Conservation (phyloP, 2,113 vertebrate genomes). For the Erythrocebus patas region DNA sequence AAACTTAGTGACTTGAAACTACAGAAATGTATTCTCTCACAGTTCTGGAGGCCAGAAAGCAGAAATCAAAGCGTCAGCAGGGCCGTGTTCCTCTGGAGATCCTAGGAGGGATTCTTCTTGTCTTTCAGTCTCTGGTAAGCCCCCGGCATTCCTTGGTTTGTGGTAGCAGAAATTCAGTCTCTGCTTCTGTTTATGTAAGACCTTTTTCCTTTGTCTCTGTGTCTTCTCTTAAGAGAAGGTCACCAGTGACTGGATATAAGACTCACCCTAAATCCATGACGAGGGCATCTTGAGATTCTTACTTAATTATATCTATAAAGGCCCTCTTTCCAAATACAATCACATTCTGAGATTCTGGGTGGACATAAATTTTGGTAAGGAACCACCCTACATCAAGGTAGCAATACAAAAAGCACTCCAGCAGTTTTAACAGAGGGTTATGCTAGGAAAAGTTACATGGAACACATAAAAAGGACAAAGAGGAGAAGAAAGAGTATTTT, state of each 20-base stretch:
- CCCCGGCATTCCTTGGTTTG: background rate
- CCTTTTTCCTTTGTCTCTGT: background rate
- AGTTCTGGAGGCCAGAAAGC: background rate
- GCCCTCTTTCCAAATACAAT: background rate
- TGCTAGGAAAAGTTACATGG: background rate
- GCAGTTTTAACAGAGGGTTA: background rate
- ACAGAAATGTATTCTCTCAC: background rate
- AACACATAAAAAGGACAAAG: background rate
- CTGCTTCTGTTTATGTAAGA: background rate
- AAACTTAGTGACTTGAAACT: background rate
- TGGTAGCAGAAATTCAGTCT: background rate
- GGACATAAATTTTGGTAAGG: background rate
- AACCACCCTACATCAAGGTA: background rate
- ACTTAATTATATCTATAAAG: background rate
- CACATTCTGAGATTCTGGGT: background rate
- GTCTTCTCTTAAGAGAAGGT: background rate
- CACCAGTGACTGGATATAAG: background rate
- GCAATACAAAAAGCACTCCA: background rate
- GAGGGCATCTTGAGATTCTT: background rate
- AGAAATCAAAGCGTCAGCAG: background rate
- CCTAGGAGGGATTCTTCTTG: background rate
- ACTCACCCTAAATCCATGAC: background rate
- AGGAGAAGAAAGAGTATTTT: background rate
- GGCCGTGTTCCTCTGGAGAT: background rate
- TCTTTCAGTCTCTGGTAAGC: background rate